Evolutionary conservation across 2,113 vertebrate genomes (phyloP), one percentile per base, ranked within the genome.

Genomic region (Siphamia tubifer): DNA sequence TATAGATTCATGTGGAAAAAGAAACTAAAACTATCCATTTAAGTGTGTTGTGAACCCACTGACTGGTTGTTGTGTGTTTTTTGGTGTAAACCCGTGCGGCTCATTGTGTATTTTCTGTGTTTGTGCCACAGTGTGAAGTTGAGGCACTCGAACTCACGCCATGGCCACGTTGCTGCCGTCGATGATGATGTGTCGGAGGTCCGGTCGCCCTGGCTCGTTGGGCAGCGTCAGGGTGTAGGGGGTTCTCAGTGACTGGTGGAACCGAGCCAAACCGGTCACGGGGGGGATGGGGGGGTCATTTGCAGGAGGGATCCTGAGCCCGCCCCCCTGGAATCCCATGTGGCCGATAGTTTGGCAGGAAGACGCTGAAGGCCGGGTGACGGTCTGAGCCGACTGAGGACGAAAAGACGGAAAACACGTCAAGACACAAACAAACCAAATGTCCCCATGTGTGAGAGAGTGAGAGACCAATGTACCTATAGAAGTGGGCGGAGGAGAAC

Each of bases 91-190:
- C n/a, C 31, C 13, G 31, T 2, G 31, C 8, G 9, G 9, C 10
- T 12, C 31, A 34, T 8, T 4, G 23, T 17, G 15, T 48, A 27
- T 16, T 48, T 16, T 48, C 24, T 27, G 30, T 30, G 25, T 17
- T 24, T 5, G 8, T 25, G 5, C 15, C 10, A 9, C 8, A 48
- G 45, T 28, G 25, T 48, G 36, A n/a, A n/a, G n/a, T n/a, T n/a
- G n/a, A n/a, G n/a, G n/a, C n/a, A n/a, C n/a, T n/a, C 36, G 65
- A 24, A 98, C 98, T 98, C 87, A 99, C 98, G 94, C 89, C 86
- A 99, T 97, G 0, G 97, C 96, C 69, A 99, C 95, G 28, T 99
- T 99, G 90, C 96, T 99, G 66, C 97, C 98, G 16, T 99, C 97
- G 43, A 99, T 98, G 75, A 99, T 94, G 16, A 99, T 88, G 58